Evolutionary conservation across 1,140 invertebrate genomes (phyloP).

Genomic region (Drosophila sp.): DNA sequence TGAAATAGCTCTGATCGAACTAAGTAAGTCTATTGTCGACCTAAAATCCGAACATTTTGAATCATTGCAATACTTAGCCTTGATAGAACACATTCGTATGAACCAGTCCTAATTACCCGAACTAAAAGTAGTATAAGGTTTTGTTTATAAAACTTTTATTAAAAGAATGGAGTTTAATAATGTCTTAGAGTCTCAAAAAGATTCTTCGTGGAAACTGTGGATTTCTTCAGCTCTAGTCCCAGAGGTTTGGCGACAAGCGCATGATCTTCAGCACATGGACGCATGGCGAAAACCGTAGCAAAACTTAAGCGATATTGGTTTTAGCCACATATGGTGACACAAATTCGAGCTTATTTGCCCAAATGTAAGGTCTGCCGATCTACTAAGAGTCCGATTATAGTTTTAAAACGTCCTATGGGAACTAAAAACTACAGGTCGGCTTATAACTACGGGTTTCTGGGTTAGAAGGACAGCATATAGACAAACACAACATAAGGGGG

Average conservation of each 20-base stretch:
- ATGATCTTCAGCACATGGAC: conserved; percentile 17
- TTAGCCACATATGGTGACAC: conserved; percentile 10
- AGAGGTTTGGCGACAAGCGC: background rate
- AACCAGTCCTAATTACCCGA: conserved; percentile 15
- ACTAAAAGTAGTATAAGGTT: too few relatives aligned
- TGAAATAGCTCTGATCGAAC: background rate
- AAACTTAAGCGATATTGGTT: conserved; percentile 23
- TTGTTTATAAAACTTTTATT: too few relatives aligned
- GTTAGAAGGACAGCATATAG: too few relatives aligned
- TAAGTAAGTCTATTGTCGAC: conserved; percentile 6
- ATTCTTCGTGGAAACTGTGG: conserved; percentile 22
- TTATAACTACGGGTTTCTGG: too few relatives aligned
- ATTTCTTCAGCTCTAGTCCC: background rate
- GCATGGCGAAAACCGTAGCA: too few relatives aligned
- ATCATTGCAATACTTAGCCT: too few relatives aligned
- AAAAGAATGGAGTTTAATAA: too few relatives aligned
- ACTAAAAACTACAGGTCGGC: too few relatives aligned
- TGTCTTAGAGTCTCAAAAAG: too few relatives aligned
- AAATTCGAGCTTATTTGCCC: conserved; percentile 5
- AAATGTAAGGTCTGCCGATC: conserved; percentile 9
- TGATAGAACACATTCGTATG: background rate
- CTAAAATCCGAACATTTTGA: conserved; percentile 15
- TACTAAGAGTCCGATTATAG: conserved; percentile 6
- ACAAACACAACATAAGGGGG: too few relatives aligned
- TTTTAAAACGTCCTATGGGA: conserved; percentile 11